A percentile compares a stretch with the other conserved stretches of the same genome.
Evolutionary conservation across 2,113 vertebrate species (phyloP).

Genomic region (Acrocephalus kingi): DNA sequence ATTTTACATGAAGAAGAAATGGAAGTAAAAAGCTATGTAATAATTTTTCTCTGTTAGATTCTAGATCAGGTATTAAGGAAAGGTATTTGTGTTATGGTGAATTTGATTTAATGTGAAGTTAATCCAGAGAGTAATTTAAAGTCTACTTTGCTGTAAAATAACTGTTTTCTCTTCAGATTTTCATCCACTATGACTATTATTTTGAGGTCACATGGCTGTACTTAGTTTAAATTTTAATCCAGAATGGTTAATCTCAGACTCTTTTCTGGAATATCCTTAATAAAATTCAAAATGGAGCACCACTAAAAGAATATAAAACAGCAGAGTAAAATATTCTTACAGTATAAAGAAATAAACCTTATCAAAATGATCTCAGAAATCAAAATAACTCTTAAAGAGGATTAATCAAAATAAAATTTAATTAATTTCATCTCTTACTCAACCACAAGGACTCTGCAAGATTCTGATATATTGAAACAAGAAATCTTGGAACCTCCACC

Average conservation of each 20-base stretch:
- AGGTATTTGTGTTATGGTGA: background rate
- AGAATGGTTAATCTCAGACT: background rate
- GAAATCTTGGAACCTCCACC: background rate
- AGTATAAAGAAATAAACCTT: background rate
- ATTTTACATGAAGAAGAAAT: background rate
- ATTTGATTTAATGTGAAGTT: background rate
- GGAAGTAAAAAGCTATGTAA: background rate
- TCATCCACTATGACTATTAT: background rate
- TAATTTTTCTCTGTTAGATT: background rate
- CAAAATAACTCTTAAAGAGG: background rate
- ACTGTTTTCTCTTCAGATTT: background rate
- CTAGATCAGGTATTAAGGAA: background rate
- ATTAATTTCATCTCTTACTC: background rate
- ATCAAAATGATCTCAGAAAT: background rate
- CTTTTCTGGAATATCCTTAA: background rate
- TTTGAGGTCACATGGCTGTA: background rate
- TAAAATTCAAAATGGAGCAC: background rate
- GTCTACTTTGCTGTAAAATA: background rate
- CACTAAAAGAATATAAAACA: background rate
- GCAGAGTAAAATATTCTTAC: background rate
- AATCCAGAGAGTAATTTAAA: slow-evolving; percentile 20
- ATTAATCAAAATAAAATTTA: background rate
- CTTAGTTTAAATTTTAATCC: slow-evolving; percentile 22
- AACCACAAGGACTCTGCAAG: background rate
- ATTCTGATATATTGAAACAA: background rate